phyloP scores from a whole-genome alignment of 2,797 vertebrate genomes.

The Sardinella longiceps region DNA sequence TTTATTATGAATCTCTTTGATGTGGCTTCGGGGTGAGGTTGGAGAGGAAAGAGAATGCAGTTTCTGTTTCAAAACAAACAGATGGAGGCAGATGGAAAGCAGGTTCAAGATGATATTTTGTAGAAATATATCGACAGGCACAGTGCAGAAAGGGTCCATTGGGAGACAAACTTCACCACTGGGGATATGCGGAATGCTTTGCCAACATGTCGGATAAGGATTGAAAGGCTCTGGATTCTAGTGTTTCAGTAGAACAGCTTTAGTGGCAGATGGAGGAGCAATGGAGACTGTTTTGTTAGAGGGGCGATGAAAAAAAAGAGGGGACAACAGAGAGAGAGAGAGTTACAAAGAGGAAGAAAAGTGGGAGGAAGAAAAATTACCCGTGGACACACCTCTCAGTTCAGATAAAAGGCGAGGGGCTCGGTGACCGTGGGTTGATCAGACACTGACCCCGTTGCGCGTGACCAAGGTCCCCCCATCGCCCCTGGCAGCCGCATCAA shows the following conservation, averaged over 20 bases:
- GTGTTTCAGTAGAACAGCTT: slow-evolving; percentile 17
- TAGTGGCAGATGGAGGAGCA: slow-evolving; percentile 3
- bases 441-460: slow-evolving; percentile 41
- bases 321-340: not conserved
- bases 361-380: slow-evolving; percentile 35
- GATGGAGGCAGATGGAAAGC: slow-evolving; percentile 19
- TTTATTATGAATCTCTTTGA: slow-evolving; percentile 27
- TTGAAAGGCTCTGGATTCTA: slow-evolving; percentile 5
- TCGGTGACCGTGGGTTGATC: slow-evolving; percentile 42
- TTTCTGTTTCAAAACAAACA: slow-evolving; percentile 24
- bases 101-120: not conserved
- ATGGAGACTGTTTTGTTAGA: slow-evolving; percentile 8
- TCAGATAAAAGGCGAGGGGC: slow-evolving; percentile 37
- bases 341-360: slow-evolving; percentile 30
- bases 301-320: not conserved
- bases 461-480: slow-evolving; percentile 40
- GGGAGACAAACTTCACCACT: not conserved
- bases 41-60: slow-evolving; percentile 34
- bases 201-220: slow-evolving; percentile 11
- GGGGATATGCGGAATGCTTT: not conserved
- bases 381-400: slow-evolving; percentile 40
- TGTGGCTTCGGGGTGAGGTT: slow-evolving; percentile 25
- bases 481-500: slow-evolving; percentile 38
- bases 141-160: not conserved
- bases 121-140: not conserved